Evolutionary conservation across 1,140 invertebrate genomes (phyloP).

Genomic region (Aphaenogaster rudis): DNA sequence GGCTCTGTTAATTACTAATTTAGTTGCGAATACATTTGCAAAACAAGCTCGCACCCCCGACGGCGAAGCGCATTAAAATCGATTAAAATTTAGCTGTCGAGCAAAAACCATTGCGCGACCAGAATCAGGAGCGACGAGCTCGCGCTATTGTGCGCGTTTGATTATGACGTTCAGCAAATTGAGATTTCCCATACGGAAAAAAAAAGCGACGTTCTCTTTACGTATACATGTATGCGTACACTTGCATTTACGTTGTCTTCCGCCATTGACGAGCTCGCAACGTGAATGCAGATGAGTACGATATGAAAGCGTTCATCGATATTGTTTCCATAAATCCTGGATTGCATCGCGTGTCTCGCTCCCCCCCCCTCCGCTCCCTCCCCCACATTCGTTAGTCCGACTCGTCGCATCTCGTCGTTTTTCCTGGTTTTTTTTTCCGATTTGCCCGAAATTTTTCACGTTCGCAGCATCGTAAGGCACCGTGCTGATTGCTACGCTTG

Average conservation of each 20-base stretch:
- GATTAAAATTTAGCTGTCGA: constrained; percentile 48
- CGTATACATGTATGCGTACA: too few relatives aligned
- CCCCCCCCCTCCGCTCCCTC: too few relatives aligned
- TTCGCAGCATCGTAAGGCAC: not conserved
- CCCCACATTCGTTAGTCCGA: not conserved
- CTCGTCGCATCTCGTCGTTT: not conserved
- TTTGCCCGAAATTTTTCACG: constrained; percentile 18
- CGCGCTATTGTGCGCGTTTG: not conserved
- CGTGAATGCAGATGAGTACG: constrained; percentile 5
- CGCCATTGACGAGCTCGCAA: not conserved
- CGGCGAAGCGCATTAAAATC: constrained; percentile 35
- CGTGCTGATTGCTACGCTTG: not conserved
- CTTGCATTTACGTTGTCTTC: constrained; percentile 24
- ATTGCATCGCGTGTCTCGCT: not conserved
- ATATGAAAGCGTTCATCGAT: constrained; percentile 39
- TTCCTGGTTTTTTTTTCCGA: too few relatives aligned
- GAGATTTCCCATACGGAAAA: not conserved
- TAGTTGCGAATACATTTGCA: constrained; percentile 48
- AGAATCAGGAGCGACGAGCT: not conserved
- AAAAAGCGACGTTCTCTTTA: not conserved
- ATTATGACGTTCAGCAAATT: constrained; percentile 23
- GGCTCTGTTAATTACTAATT: constrained; percentile 53
- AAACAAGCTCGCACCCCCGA: constrained; percentile 13
- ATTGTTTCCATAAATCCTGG: constrained; percentile 32
- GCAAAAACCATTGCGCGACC: constrained; percentile 10